phyloP scores from a whole-genome alignment of 23 tunicate genomes.

The Botrylloides violaceus region DNA sequence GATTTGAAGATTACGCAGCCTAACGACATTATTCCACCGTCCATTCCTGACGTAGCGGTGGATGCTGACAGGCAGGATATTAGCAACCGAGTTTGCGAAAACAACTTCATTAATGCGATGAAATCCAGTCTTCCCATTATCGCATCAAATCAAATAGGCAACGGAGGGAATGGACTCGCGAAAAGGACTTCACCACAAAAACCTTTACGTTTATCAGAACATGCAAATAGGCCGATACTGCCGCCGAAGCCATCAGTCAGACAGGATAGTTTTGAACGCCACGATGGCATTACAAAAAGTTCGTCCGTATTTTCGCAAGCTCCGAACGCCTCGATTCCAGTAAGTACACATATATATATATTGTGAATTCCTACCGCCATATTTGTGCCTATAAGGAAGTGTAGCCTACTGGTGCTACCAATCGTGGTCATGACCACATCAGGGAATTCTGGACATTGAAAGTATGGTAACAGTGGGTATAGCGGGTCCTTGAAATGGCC shows the following conservation, averaged over 20 bases:
- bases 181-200: background rate
- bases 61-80: constrained; percentile 29
- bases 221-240: background rate
- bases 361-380: too few relatives aligned
- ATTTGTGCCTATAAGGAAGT: too few relatives aligned
- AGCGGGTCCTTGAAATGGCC: too few relatives aligned
- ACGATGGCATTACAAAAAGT: background rate
- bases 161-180: background rate
- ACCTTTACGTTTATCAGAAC: background rate
- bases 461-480: too few relatives aligned
- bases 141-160: background rate
- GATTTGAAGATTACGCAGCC: background rate
- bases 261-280: background rate
- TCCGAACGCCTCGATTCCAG: too few relatives aligned
- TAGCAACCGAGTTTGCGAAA: background rate
- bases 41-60: constrained; percentile 62
- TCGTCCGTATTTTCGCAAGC: background rate
- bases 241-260: background rate
- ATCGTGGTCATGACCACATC: too few relatives aligned
- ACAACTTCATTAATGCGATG: background rate
- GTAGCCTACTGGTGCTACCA: too few relatives aligned
- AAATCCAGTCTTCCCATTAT: background rate
- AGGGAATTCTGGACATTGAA: too few relatives aligned
- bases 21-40: background rate
- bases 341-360: too few relatives aligned